Evolutionary conservation across 2,113 vertebrate species (phyloP).

Genomic region (Pteruthius melanotis): DNA sequence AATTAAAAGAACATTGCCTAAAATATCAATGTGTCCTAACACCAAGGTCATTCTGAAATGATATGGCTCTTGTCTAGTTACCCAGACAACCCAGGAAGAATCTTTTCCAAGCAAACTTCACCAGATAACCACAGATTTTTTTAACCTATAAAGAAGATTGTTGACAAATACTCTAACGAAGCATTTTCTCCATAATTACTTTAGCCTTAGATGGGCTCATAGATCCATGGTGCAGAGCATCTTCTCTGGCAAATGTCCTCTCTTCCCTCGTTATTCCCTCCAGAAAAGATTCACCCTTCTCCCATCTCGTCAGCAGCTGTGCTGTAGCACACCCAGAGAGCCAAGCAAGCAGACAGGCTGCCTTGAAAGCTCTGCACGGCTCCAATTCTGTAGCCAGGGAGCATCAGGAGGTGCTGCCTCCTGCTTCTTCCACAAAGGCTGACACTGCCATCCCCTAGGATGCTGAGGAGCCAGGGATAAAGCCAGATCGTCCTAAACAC

Average conservation of each 20-base stretch:
- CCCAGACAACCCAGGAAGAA: slow-evolving; percentile 65
- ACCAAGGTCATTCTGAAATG: slow-evolving; percentile 78
- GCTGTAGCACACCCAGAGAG: not conserved
- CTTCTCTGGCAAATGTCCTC: not conserved
- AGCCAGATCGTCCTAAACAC: not conserved
- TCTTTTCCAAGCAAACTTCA: slow-evolving; percentile 22
- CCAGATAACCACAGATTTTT: slow-evolving; percentile 1
- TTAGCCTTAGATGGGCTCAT: not conserved
- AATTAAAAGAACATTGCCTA: slow-evolving; percentile 79
- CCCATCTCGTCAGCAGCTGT: not conserved
- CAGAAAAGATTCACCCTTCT: not conserved
- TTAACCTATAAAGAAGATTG: not conserved
- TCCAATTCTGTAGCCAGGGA: not conserved
- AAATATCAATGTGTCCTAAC: slow-evolving; percentile 77
- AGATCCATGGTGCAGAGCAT: not conserved
- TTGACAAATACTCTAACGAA: not conserved
- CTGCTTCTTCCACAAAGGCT: not conserved
- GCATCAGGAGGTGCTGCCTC: not conserved
- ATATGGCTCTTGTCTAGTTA: slow-evolving; percentile 63
- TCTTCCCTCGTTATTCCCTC: not conserved
- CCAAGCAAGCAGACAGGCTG: not conserved
- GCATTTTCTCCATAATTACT: not conserved
- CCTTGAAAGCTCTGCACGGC: not conserved
- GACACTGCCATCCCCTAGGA: not conserved
- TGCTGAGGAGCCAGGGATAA: not conserved